A percentile compares a stretch with the other conserved stretches of the same genome.
phyloP scores from a whole-genome alignment of 2,113 vertebrate genomes.

The Riparia riparia region DNA sequence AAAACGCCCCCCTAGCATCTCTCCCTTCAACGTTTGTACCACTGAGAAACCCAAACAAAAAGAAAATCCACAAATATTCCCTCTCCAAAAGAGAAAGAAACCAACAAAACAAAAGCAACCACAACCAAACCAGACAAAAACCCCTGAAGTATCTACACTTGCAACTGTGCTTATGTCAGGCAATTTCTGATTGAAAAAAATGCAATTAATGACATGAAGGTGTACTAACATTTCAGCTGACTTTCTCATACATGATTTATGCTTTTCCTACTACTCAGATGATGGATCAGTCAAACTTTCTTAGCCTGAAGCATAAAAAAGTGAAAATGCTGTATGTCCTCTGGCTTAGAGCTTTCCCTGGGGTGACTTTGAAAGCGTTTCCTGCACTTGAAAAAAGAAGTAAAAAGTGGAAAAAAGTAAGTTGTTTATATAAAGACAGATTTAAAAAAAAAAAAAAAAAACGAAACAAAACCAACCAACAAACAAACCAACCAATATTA shows the following conservation, averaged over 20 bases:
- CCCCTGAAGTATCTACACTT: not conserved
- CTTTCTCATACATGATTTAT: slow-evolving; percentile 67
- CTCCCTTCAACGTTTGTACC: not conserved
- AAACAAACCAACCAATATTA: too few species aligned
- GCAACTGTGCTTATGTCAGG: not conserved
- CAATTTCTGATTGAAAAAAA: not conserved
- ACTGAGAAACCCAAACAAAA: not conserved
- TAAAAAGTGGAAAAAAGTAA: not conserved
- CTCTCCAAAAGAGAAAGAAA: not conserved
- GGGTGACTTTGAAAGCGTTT: slow-evolving; percentile 32
- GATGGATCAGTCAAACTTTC: slow-evolving; percentile 56
- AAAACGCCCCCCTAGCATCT: not conserved
- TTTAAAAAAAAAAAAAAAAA: not conserved
- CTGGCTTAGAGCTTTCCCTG: slow-evolving; percentile 6
- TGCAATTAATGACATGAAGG: slow-evolving; percentile 44
- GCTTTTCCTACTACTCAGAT: slow-evolving; percentile 29
- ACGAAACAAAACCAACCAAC: too few species aligned
- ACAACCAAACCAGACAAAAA: not conserved
- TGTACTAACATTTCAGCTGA: slow-evolving; percentile 62
- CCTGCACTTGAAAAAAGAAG: not conserved
- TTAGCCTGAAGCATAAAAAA: slow-evolving; percentile 50
- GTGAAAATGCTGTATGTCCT: slow-evolving; percentile 48
- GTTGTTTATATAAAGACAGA: not conserved
- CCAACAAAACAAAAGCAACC: not conserved
- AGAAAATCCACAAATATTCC: not conserved